These are phyloP conservation scores for Elegia similella DNA, from an alignment of 2,888 invertebrate genomes.

Conservation along the genomic window DNA sequence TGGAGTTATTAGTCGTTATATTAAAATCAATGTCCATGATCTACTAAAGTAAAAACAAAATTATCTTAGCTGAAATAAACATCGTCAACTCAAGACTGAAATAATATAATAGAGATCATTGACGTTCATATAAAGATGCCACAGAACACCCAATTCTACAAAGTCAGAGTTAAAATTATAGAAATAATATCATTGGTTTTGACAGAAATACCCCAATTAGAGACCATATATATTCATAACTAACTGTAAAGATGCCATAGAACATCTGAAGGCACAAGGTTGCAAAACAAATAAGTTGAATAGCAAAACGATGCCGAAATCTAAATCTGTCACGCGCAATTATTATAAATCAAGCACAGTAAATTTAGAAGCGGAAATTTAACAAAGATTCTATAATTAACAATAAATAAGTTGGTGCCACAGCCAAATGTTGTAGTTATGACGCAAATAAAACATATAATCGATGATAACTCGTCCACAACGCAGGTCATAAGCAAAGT, in stretches of 20 bases:
- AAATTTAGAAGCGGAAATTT: conserved; percentile 52
- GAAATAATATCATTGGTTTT: background rate
- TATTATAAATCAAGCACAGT: conserved; percentile 43
- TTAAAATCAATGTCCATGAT: conserved; percentile 18
- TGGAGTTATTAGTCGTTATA: background rate
- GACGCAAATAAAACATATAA: conserved; percentile 42
- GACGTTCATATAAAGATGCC: background rate
- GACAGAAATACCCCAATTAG: background rate
- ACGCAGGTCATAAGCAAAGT: background rate
- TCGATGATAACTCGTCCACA: background rate
- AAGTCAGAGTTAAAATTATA: background rate
- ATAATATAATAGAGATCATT: background rate
- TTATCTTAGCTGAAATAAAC: background rate
- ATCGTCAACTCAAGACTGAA: background rate
- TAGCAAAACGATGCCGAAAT: conserved; percentile 28
- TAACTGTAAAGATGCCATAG: conserved; percentile 51
- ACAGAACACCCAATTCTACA: background rate
- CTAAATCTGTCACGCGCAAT: conserved; percentile 42
- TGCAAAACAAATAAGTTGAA: conserved; percentile 28
- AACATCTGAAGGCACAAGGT: conserved; percentile 33
- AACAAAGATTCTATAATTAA: conserved; percentile 61
- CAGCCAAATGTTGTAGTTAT: conserved; percentile 39
- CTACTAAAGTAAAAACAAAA: background rate
- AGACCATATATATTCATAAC: conserved; percentile 29
- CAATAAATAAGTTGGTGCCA: conserved; percentile 47